phyloP scores from a whole-genome alignment of 1,140 invertebrate species.

The Oryctes rhinoceros region DNA sequence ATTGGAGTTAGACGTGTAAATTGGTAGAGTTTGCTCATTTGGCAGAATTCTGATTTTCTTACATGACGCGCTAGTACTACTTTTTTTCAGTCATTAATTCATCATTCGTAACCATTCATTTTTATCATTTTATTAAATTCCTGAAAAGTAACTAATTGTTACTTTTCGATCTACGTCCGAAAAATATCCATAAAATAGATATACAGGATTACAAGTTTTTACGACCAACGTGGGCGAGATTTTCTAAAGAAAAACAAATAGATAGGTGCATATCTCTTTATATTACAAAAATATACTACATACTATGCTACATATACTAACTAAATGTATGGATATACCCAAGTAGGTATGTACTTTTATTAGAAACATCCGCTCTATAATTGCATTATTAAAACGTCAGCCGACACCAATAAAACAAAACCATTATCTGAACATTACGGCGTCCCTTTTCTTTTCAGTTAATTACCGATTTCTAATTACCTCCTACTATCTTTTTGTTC shows the following conservation, averaged over 20 bases:
- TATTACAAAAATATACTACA: not conserved
- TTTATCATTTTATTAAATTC: no score
- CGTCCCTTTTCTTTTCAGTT: constrained; percentile 40
- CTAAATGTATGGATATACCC: not conserved
- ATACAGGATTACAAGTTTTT: no score
- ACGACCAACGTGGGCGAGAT: no score
- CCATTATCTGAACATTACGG: constrained; percentile 33
- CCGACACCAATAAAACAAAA: constrained; percentile 37
- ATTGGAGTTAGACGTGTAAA: no score
- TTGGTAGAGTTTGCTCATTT: no score
- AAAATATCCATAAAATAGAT: no score
- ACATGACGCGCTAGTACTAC: no score
- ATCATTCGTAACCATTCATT: no score
- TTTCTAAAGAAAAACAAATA: not conserved
- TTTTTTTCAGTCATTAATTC: no score
- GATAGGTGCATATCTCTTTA: not conserved
- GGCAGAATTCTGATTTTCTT: no score
- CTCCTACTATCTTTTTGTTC: not conserved
- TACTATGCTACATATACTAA: not conserved
- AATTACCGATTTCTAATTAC: constrained; percentile 42
- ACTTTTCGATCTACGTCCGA: no score
- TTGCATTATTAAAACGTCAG: constrained; percentile 38
- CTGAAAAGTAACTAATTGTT: no score
- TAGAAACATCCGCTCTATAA: constrained; percentile 26
- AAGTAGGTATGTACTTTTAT: not conserved